Base-by-base conservation (phyloP, 2,888 invertebrate species). In the Eupithecia tripunctaria region DNA sequence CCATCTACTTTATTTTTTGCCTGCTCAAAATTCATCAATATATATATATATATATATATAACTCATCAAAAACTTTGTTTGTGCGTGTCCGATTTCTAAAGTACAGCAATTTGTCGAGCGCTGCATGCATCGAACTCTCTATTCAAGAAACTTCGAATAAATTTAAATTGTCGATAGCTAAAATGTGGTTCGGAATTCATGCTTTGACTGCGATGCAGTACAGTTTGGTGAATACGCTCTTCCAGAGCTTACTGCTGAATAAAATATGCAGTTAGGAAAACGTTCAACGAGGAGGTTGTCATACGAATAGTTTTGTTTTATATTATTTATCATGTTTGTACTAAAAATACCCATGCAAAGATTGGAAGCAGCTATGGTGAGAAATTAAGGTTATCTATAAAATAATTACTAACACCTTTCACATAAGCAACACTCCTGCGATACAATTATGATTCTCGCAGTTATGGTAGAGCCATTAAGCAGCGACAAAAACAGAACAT, bases 401-500 rank as follows among this genome's bases (percentile, higher is more conserved):
- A 59, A 59, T 4, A 14, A 25, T 21, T 6, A 25, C 56, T 51
- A 1, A 18, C 7, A 27, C 59, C 27, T 10, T 15, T 0, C 8
- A 1, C 56, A 56, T 25, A 41, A 71, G 63, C 59, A 67, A 66
- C 63, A 68, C 65, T 27, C 21, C 47, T 51, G 15, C 60, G 68
- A 68, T 73, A 69, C 68, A 72, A 76, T 76, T 77, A 74, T 74
- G 75, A 1, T 32, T 62, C 62, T 64, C 27, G 62, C 76, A 71
- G 74, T 76, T 79, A 79, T 76, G 76, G 79, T 81, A 81, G 78
- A 85, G 82, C 85, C 87, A 90, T 89, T 88, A 89, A 86, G 80
- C 85, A 84, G 82, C 85, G 88, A 89, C 89, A 88, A 88, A 88
- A 90, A 89, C 89, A 88, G 89, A 90, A 88, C 90, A 90, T 88